Evolutionary conservation across 2,888 invertebrate species (phyloP).

Genomic region (Diabrotica balteata): DNA sequence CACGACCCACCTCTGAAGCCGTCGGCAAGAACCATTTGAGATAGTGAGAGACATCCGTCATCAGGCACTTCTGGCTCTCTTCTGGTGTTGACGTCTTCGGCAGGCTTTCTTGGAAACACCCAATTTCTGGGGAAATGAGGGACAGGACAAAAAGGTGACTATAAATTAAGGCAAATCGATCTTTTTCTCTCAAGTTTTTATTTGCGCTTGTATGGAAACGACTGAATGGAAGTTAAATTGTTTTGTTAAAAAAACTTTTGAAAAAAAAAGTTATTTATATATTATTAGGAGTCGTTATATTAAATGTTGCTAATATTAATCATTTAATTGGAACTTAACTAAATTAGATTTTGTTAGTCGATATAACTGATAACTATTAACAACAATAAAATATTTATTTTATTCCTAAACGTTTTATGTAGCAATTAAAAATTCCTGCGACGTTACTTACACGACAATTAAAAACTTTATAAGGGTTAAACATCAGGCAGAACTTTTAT

Average conservation of each 20-base stretch:
- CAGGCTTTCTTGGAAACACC: slow-evolving; percentile 11
- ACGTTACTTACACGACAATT: no score
- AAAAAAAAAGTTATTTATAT: no score
- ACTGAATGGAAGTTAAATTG: slow-evolving; percentile 11
- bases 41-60: slow-evolving; percentile 34
- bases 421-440: no score
- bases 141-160: slow-evolving; percentile 15
- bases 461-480: no score
- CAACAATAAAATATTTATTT: no score
- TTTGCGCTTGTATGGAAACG: slow-evolving; percentile 1
- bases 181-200: slow-evolving; percentile 7
- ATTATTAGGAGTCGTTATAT: no score
- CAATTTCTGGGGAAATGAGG: slow-evolving; percentile 28
- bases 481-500: no score
- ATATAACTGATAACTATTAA: no score
- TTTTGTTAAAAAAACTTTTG: neutral
- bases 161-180: slow-evolving; percentile 27
- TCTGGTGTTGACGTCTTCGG: slow-evolving; percentile 23
- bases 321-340: no score
- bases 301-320: no score
- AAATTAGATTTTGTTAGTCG: no score
- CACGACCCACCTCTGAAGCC: neutral
- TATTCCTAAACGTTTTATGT: no score
- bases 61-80: slow-evolving; percentile 27
- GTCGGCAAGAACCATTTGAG: slow-evolving; percentile 32